Conservation (phyloP, 2,113 vertebrate genomes). For the Hydrolagus affinis region DNA sequence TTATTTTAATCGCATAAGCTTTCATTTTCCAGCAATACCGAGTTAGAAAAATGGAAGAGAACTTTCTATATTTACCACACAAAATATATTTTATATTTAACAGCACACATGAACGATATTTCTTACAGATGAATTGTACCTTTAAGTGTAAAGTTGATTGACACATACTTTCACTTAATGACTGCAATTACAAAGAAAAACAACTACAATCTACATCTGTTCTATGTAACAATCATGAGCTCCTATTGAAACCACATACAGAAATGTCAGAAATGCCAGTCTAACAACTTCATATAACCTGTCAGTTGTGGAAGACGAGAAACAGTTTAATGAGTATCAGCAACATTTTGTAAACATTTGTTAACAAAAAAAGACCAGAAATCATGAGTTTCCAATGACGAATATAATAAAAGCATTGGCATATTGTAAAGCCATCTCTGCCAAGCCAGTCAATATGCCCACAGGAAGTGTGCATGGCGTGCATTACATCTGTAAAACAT, state of each 20-base stretch:
- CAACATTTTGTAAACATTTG: conserved; percentile 77
- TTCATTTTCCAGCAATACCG: neutral
- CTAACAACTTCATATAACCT: conserved; percentile 54
- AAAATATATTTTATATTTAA: conserved; percentile 7
- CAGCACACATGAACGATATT: conserved; percentile 37
- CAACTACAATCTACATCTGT: conserved; percentile 81
- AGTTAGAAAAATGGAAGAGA: neutral
- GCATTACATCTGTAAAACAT: neutral
- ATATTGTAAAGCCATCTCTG: conserved; percentile 38
- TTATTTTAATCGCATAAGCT: neutral
- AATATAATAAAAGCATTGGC: conserved; percentile 38
- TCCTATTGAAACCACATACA: conserved; percentile 51
- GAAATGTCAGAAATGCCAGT: conserved; percentile 68
- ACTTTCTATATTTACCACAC: neutral
- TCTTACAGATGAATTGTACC: conserved; percentile 53
- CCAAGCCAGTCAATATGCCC: conserved; percentile 45
- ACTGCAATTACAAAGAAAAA: conserved; percentile 96
- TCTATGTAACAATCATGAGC: conserved; percentile 69
- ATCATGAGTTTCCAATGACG: conserved; percentile 31
- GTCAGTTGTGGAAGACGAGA: conserved; percentile 65
- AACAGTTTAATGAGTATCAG: conserved; percentile 90
- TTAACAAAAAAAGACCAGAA: conserved; percentile 46
- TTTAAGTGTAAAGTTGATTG: conserved; percentile 84
- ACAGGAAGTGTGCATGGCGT: conserved; percentile 3
- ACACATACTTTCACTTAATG: conserved; percentile 94